Evolutionary conservation across 2,113 vertebrate genomes (phyloP), one percentile per base, ranked within the genome.

Genomic region (Beaufortia kweichowensis): DNA sequence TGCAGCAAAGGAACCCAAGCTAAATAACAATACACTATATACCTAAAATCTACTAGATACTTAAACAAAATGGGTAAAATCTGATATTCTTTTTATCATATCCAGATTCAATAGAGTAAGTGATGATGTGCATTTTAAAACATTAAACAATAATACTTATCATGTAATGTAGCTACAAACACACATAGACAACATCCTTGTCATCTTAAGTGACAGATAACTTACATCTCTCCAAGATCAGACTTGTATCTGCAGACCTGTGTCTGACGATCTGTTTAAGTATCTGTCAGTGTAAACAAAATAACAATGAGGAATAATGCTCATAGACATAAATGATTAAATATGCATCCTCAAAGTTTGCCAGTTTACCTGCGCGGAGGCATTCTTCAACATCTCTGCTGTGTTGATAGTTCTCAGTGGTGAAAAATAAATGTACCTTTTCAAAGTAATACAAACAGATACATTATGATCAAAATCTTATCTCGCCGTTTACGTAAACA

Each of bases 181-280:
- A 12, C 21, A 23, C 6, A 39, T 39, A 56, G 2, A 56, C 23
- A 1, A 4, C 6, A 10, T 14, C 43, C 43, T 3, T 35, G 33
- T 35, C 33, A 4, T 46, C 3, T 14, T 48, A 17, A 24, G 1
- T 28, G 48, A 72, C 29, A 69, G 1, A 72, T 76, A n/a, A 94
- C 96, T 96, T 84, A 97, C 96, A 98, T 93, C 95, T 92, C 83
- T 98, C 96, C 0, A 98, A 91, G 63, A 95, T 90, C 70, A 96
- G 67, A 0, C 81, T 91, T 67, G 77, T 4, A 2, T 92, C 87
- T 53, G 94, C 92, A 64, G 91, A 92, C 0, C 83, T 83, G 81
- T 86, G 86, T 81, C 96, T 94, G 69, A 94, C 90, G 79, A 90
- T 86, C 74, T 96, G 95, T 24, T 82, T 90, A 24, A 97, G 70